phyloP scores from a whole-genome alignment of 2,113 vertebrate genomes.

The Austrofundulus limnaeus region DNA sequence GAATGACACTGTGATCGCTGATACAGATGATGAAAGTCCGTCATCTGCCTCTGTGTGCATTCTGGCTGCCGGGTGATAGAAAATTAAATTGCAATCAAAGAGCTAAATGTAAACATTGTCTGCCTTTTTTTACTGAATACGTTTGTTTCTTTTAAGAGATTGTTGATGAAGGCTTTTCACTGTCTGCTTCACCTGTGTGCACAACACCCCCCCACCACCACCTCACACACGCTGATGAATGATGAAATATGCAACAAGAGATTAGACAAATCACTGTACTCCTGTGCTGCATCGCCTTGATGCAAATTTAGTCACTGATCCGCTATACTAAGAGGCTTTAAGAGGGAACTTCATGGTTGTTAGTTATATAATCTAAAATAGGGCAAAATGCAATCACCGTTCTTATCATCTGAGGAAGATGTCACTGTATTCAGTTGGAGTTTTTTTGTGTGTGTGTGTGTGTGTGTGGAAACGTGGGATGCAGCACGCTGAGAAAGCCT shows the following conservation, averaged over 20 bases:
- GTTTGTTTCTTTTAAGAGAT: slow-evolving; percentile 43
- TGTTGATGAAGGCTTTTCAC: slow-evolving; percentile 42
- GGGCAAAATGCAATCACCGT: slow-evolving; percentile 76
- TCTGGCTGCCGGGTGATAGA: slow-evolving; percentile 58
- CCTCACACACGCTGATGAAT: slow-evolving; percentile 56
- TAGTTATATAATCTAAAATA: slow-evolving; percentile 81
- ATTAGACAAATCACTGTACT: slow-evolving; percentile 80
- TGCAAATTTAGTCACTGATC: slow-evolving; percentile 81
- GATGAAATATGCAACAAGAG: slow-evolving; percentile 81
- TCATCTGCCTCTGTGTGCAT: slow-evolving; percentile 62
- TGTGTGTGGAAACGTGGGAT: slow-evolving; percentile 34
- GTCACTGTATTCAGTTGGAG: slow-evolving; percentile 60
- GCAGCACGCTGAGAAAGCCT: slow-evolving; percentile 47
- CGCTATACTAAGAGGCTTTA: slow-evolving; percentile 82
- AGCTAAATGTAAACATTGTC: slow-evolving; percentile 60
- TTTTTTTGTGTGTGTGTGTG: slow-evolving; percentile 30
- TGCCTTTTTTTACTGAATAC: slow-evolving; percentile 39
- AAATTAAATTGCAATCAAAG: slow-evolving; percentile 72
- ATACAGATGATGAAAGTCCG: slow-evolving; percentile 74
- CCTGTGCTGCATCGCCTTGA: slow-evolving; percentile 69
- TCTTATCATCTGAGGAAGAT: slow-evolving; percentile 74
- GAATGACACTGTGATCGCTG: slow-evolving; percentile 72
- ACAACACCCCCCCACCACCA: slow-evolving; percentile 11
- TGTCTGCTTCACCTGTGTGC: slow-evolving; percentile 55
- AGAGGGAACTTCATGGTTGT: slow-evolving; percentile 80